phyloP scores from a whole-genome alignment of 1,140 invertebrate species.

The Drosophila busckii region DNA sequence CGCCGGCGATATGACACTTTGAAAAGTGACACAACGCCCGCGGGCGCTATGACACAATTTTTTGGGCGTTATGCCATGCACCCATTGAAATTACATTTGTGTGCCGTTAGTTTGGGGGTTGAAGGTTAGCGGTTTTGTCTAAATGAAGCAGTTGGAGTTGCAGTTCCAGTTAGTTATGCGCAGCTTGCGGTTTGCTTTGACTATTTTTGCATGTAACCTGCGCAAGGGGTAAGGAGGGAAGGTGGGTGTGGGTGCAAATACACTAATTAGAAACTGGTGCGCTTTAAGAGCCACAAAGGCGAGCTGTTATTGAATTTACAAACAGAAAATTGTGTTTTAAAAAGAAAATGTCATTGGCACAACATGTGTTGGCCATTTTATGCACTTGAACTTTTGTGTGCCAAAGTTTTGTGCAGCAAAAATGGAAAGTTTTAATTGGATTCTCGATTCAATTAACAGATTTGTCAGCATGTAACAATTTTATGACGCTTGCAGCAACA shows the following conservation, averaged over 20 bases:
- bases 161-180: constrained; percentile 71
- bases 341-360: background rate
- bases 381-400: constrained; percentile 58
- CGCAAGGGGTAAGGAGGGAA: background rate
- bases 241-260: constrained; percentile 17
- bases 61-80: no score
- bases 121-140: no score
- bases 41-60: no score
- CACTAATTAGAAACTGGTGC: constrained; percentile 66
- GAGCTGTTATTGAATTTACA: constrained; percentile 57
- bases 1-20: no score
- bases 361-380: constrained; percentile 62
- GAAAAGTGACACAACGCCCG: no score
- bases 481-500: constrained; percentile 46
- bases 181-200: constrained; percentile 71
- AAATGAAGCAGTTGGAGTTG: constrained; percentile 71
- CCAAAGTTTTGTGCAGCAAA: constrained; percentile 48
- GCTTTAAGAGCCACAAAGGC: constrained; percentile 47
- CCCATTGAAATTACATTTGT: no score
- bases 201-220: constrained; percentile 61
- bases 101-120: no score
- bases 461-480: constrained; percentile 75
- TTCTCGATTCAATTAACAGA: constrained; percentile 78
- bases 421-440: constrained; percentile 78
- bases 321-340: background rate